These are phyloP conservation scores for Salmo trutta DNA, from an alignment of 2,797 vertebrate genomes.

Conservation along the genomic window DNA sequence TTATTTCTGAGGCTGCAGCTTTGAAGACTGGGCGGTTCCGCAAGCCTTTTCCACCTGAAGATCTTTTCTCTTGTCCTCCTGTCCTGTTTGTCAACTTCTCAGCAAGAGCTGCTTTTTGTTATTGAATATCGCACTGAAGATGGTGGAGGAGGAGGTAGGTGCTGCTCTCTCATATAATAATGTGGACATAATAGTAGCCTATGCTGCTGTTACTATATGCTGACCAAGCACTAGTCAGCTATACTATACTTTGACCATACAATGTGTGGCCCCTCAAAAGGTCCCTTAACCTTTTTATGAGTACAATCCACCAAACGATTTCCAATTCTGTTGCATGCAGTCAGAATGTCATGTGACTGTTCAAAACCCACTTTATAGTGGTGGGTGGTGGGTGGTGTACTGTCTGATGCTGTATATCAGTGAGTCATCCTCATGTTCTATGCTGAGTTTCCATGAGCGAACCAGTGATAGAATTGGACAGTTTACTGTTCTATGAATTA, in stretches of 20 bases:
- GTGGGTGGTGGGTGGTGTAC: background rate
- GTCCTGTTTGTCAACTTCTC: background rate
- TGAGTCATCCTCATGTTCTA: constrained; percentile 1
- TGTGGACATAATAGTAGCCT: background rate
- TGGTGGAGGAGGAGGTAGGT: constrained; percentile 63
- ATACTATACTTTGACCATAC: background rate
- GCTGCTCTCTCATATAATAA: background rate
- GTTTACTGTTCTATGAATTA: background rate
- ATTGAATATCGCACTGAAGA: constrained; percentile 25
- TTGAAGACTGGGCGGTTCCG: constrained; percentile 37
- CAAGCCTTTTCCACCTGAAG: constrained; percentile 38
- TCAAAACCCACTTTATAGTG: background rate
- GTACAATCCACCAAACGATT: background rate
- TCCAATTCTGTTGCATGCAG: background rate
- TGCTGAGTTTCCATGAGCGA: background rate
- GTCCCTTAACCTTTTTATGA: background rate
- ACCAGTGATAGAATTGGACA: background rate
- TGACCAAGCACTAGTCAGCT: too few species aligned
- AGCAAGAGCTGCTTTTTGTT: background rate
- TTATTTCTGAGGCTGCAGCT: constrained; percentile 43
- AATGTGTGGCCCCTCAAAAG: background rate
- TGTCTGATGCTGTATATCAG: background rate
- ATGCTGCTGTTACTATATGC: background rate
- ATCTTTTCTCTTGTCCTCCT: background rate
- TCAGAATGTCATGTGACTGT: background rate